A percentile compares a stretch with the other conserved stretches of the same genome.
These are phyloP conservation scores for Drosophila carrolli DNA, from an alignment of 1,140 invertebrate genomes.

Conservation along the genomic window DNA sequence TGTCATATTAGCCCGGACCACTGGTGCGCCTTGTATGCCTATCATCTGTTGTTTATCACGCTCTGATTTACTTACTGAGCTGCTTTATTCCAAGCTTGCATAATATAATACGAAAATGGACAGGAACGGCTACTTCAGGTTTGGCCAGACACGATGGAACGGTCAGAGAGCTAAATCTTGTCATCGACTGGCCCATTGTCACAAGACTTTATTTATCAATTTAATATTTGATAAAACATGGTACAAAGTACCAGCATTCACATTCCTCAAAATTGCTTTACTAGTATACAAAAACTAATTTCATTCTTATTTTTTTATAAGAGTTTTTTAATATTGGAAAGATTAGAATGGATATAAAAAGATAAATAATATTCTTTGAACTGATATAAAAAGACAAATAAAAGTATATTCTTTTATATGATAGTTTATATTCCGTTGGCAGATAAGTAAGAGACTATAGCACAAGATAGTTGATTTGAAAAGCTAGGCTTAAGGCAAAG, in stretches of 20 bases:
- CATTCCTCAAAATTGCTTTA: no score
- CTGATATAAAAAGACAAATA: no score
- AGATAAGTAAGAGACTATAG: background rate
- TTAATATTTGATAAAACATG: no score
- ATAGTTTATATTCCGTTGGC: background rate
- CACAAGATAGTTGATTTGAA: constrained; percentile 3
- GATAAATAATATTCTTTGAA: no score
- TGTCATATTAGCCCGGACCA: background rate
- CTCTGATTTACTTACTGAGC: constrained; percentile 24
- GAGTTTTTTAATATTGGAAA: no score
- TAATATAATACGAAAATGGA: constrained; percentile 59
- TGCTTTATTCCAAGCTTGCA: constrained; percentile 32
- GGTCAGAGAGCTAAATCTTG: background rate
- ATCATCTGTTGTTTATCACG: constrained; percentile 39
- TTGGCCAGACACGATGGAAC: constrained; percentile 2
- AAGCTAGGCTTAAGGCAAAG: constrained; percentile 12
- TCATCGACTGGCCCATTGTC: background rate
- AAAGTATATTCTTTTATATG: no score
- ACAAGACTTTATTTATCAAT: no score
- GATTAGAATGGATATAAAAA: no score
- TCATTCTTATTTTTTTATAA: no score
- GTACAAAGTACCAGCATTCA: no score
- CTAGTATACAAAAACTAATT: no score
- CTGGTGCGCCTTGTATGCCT: constrained; percentile 33
- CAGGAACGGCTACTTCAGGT: constrained; percentile 26